These are phyloP conservation scores for Myanophis thanlyinensis DNA, from an alignment of 2,113 vertebrate species.

Conservation along the genomic window DNA sequence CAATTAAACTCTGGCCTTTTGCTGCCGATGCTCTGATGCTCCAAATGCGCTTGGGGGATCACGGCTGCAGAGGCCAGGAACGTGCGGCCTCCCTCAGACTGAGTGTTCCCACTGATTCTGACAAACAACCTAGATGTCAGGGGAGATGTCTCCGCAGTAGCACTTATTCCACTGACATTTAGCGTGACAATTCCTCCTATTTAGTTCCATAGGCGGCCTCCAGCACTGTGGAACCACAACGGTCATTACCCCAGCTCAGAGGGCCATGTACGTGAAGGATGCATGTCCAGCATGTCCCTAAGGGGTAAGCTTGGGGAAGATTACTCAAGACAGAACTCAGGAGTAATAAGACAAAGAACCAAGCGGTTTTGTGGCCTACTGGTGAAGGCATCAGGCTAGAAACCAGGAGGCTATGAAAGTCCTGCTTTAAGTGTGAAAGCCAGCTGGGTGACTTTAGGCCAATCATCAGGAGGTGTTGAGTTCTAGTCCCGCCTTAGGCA, in stretches of 20 bases:
- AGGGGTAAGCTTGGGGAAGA: background rate
- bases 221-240: background rate
- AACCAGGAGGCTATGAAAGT: too few relatives aligned
- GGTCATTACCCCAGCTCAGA: background rate
- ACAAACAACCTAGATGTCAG: background rate
- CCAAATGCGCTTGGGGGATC: background rate
- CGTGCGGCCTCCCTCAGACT: background rate
- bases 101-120: background rate
- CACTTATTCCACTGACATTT: background rate
- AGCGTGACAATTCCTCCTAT: background rate
- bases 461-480: too few relatives aligned
- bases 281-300: background rate
- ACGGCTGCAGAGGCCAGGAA: background rate
- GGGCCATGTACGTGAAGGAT: background rate
- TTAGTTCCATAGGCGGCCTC: background rate
- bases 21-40: background rate
- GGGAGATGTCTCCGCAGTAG: background rate
- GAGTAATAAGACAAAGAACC: background rate
- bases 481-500: too few relatives aligned
- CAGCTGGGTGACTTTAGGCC: too few relatives aligned
- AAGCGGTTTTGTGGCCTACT: background rate
- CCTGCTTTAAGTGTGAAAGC: too few relatives aligned
- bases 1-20: background rate
- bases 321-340: background rate
- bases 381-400: too few relatives aligned